phyloP scores from a whole-genome alignment of 92 coral and sea anemone species.

The Umimayanthus kanabou region DNA sequence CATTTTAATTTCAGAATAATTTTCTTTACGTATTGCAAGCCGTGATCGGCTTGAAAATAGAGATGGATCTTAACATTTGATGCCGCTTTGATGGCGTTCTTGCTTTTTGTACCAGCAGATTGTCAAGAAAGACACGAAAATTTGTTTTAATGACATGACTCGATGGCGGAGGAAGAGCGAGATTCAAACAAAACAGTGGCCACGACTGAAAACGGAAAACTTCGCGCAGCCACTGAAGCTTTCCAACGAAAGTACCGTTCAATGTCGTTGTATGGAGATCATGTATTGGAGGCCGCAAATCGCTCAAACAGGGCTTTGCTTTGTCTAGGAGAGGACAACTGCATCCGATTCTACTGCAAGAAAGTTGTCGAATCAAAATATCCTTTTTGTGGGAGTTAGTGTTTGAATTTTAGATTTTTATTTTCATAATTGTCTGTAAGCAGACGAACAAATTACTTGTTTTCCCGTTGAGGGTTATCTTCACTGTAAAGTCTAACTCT shows the following conservation, averaged over 20 bases:
- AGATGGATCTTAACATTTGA: constrained; percentile 8
- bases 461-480: constrained; percentile 32
- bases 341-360: constrained; percentile 80
- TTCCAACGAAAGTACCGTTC: constrained; percentile 79
- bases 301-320: constrained; percentile 75
- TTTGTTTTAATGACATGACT: constrained; percentile 50
- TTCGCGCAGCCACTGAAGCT: constrained; percentile 82
- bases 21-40: constrained; percentile 48
- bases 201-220: constrained; percentile 63
- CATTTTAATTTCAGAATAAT: constrained; percentile 55
- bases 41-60: constrained; percentile 46
- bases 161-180: constrained; percentile 78
- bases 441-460: constrained; percentile 35
- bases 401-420: constrained; percentile 29
- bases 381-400: constrained; percentile 68
- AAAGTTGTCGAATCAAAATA: constrained; percentile 93
- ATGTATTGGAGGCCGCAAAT: constrained; percentile 65
- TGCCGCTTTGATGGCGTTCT: constrained; percentile 24
- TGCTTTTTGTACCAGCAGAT: constrained; percentile 17
- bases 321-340: constrained; percentile 79
- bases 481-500: background rate
- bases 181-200: constrained; percentile 45
- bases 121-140: constrained; percentile 10
- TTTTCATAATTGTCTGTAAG: constrained; percentile 31
- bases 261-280: constrained; percentile 65